Conservation (phyloP, 2,797 vertebrate genomes). For the Silurus lanzhouensis region DNA sequence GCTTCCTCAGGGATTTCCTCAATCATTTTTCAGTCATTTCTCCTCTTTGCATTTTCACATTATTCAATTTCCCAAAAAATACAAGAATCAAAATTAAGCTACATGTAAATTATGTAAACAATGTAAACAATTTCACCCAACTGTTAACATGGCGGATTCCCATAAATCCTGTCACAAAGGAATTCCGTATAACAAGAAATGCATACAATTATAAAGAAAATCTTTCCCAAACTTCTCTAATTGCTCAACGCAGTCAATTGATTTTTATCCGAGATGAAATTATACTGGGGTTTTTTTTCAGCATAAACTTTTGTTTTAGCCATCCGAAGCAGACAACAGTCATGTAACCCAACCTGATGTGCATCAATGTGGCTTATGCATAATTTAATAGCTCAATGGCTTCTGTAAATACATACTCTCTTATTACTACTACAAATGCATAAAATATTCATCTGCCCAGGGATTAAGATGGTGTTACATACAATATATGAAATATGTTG, state of each 20-base stretch:
- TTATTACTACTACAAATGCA: constrained; percentile 59
- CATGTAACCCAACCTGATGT: constrained; percentile 55
- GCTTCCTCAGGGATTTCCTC: background rate
- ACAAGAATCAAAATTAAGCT: background rate
- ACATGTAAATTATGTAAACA: too few relatives aligned
- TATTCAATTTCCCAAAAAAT: constrained; percentile 43
- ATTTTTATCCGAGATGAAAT: background rate
- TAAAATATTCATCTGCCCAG: constrained; percentile 63
- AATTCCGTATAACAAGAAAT: background rate
- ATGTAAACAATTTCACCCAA: background rate
- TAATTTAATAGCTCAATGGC: constrained; percentile 58
- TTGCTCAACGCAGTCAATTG: constrained; percentile 15
- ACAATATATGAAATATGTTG: constrained; percentile 59
- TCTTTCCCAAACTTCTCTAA: constrained; percentile 7
- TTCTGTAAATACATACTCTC: constrained; percentile 62
- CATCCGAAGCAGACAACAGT: constrained; percentile 26
- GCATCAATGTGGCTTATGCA: constrained; percentile 53
- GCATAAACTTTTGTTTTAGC: constrained; percentile 23
- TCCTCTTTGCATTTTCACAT: constrained; percentile 52
- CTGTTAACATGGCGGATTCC: background rate
- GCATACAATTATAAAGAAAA: background rate
- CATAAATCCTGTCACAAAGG: background rate
- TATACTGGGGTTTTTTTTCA: background rate
- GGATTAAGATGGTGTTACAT: constrained; percentile 63
- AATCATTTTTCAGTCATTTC: background rate